These are phyloP conservation scores for Acanthoscelides obtectus DNA, from an alignment of 2,888 invertebrate species.

Conservation along the genomic window DNA sequence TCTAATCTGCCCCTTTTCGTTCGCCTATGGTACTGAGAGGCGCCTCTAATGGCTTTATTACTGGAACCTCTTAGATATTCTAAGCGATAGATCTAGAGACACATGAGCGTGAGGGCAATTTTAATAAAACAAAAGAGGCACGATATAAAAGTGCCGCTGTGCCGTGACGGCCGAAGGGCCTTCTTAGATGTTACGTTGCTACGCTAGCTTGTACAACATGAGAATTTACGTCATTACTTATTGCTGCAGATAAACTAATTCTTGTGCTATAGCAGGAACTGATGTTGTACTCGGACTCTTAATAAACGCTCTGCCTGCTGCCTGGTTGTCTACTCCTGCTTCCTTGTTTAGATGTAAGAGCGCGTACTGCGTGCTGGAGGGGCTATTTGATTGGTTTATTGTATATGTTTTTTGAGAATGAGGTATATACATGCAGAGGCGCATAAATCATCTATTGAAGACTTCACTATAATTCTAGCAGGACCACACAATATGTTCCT, in stretches of 20 bases:
- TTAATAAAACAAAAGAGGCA: conserved; percentile 32
- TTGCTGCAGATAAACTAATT: conserved; percentile 35
- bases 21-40: background rate
- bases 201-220: conserved; percentile 16
- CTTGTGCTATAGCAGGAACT: background rate
- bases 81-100: conserved; percentile 12
- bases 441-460: too few relatives aligned
- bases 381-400: background rate
- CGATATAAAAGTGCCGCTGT: conserved; percentile 30
- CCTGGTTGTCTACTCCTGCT: background rate
- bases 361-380: background rate
- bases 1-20: background rate
- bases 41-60: background rate
- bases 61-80: background rate
- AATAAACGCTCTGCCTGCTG: background rate
- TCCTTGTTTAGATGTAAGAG: background rate
- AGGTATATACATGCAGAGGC: too few relatives aligned
- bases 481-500: too few relatives aligned
- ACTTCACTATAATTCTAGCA: too few relatives aligned
- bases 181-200: conserved; percentile 12
- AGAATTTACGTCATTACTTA: conserved; percentile 41
- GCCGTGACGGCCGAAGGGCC: conserved; percentile 38
- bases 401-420: background rate
- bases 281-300: background rate
- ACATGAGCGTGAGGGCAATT: conserved; percentile 30